A percentile compares a stretch with the other conserved stretches of the same genome.
Evolutionary conservation across 2,113 vertebrate genomes (phyloP).

Genomic region (Xiphorhynchus elegans): DNA sequence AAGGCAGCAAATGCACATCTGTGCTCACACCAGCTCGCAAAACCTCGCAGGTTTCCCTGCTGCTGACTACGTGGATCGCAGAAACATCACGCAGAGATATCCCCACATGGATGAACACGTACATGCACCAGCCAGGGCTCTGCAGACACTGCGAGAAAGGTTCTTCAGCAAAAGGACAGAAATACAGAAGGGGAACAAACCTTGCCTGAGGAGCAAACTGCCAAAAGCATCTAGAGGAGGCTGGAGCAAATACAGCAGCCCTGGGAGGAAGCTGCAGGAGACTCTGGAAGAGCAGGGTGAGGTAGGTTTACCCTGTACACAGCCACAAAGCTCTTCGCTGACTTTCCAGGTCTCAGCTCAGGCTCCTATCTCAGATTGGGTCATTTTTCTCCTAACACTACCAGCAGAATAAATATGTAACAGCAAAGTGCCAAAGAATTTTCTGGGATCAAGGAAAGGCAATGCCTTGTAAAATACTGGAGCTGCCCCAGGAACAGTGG

Average conservation of each 20-base stretch:
- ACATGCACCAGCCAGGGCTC: background rate
- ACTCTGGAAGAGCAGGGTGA: background rate
- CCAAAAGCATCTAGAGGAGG: background rate
- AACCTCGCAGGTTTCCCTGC: background rate
- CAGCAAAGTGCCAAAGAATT: background rate
- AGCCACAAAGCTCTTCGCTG: background rate
- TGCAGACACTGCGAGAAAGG: background rate
- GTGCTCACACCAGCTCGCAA: background rate
- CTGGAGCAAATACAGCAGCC: fast-evolving
- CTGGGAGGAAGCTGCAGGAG: background rate
- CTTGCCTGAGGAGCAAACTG: background rate
- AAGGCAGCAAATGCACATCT: background rate
- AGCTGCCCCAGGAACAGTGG: fast-evolving
- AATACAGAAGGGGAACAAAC: background rate
- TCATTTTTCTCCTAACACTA: background rate
- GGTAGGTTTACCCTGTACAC: background rate
- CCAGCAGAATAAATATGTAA: fast-evolving
- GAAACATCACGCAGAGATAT: fast-evolving
- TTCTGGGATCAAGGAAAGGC: background rate
- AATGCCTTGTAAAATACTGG: background rate
- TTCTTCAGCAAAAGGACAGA: background rate
- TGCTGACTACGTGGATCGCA: background rate
- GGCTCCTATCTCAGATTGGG: background rate
- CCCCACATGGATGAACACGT: background rate
- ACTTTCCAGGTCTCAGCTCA: background rate